phyloP scores from a whole-genome alignment of 2,888 invertebrate genomes.

The Dione vanillae region DNA sequence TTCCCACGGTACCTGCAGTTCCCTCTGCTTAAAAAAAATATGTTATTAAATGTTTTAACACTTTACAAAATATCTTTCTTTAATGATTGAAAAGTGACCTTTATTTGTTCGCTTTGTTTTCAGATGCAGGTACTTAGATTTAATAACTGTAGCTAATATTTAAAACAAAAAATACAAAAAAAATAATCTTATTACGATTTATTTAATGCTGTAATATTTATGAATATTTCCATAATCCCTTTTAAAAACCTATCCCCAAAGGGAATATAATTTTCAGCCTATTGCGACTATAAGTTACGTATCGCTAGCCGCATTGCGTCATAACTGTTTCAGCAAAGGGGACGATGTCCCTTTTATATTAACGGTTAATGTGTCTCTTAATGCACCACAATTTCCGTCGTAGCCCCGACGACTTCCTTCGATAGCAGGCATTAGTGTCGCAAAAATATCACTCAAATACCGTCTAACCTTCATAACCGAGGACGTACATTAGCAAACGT shows the following conservation, averaged over 20 bases:
- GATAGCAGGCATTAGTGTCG: constrained; percentile 36
- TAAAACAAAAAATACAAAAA: no score
- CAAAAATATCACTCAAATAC: constrained; percentile 41
- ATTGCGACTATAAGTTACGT: neutral
- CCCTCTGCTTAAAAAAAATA: no score
- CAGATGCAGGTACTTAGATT: no score
- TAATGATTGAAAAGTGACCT: no score
- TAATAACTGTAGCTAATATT: no score
- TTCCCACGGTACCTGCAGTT: no score
- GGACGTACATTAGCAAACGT: constrained; percentile 2
- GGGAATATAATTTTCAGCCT: constrained; percentile 11
- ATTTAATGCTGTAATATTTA: no score
- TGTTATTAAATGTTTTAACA: no score
- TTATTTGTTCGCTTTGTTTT: no score
- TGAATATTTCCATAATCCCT: no score
- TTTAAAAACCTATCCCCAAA: neutral
- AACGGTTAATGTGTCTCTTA: constrained; percentile 70
- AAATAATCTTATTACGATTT: no score
- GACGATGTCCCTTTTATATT: constrained; percentile 62
- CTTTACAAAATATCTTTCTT: no score
- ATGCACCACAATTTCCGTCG: constrained; percentile 74
- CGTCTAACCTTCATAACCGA: constrained; percentile 12
- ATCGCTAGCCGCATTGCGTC: constrained; percentile 43
- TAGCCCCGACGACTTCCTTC: constrained; percentile 63
- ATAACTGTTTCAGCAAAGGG: constrained; percentile 49